A percentile compares a stretch with the other conserved stretches of the same genome.
phyloP scores from a whole-genome alignment of 2,797 vertebrate genomes.

The Lithobates sylvaticus region DNA sequence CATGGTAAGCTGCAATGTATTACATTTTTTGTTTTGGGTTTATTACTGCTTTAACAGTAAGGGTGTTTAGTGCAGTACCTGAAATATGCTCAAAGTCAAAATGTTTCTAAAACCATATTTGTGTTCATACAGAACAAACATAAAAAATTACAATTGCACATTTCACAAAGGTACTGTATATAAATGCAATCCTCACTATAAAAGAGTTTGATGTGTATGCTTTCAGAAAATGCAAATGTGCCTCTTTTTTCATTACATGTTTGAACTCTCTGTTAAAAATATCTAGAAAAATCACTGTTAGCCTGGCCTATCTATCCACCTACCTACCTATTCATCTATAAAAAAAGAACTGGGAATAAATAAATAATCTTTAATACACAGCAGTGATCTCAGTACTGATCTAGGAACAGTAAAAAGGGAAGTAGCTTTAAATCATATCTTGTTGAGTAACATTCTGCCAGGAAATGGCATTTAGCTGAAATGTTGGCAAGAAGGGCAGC shows the following conservation, averaged over 20 bases:
- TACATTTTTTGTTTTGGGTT: too few species aligned
- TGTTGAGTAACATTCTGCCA: constrained; percentile 47
- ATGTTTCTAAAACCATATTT: not conserved
- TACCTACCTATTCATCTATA: not conserved
- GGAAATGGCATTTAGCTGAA: constrained; percentile 58
- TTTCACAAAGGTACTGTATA: too few species aligned
- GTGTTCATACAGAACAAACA: too few species aligned
- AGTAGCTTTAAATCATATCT: constrained; percentile 58
- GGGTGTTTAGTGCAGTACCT: not conserved
- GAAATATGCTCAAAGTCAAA: not conserved
- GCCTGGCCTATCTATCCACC: too few species aligned
- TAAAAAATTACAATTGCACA: too few species aligned
- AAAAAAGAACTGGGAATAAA: constrained; percentile 29
- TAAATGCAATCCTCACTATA: too few species aligned
- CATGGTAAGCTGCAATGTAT: too few species aligned
- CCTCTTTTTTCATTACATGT: not conserved
- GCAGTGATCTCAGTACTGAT: not conserved
- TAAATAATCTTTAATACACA: constrained; percentile 60
- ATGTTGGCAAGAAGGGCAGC: constrained; percentile 42
- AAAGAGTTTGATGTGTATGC: too few species aligned
- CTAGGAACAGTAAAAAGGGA: constrained; percentile 47
- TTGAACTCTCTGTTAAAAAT: not conserved
- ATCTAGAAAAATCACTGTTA: too few species aligned
- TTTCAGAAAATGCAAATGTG: not conserved
- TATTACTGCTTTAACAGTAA: not conserved